These are phyloP conservation scores for Gadopsis marmoratus DNA, from an alignment of 2,797 vertebrate species.

Conservation along the genomic window DNA sequence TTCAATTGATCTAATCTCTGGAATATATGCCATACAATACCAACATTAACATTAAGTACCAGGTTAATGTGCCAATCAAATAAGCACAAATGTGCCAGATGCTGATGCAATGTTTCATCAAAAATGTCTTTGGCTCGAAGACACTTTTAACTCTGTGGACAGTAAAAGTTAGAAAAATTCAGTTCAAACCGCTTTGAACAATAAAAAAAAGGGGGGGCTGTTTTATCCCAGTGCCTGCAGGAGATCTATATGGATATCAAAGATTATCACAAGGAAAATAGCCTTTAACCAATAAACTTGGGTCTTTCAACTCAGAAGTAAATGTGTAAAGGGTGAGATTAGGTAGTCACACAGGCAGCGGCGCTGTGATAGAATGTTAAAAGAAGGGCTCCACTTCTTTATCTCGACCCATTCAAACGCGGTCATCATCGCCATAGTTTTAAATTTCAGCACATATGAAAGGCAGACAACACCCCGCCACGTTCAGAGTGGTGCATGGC, in stretches of 20 bases:
- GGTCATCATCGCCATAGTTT: slow-evolving; percentile 48
- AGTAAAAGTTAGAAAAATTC: no score
- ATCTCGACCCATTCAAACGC: slow-evolving; percentile 64
- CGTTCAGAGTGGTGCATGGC: slow-evolving; percentile 33
- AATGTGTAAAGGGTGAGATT: slow-evolving; percentile 51
- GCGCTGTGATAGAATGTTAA: slow-evolving; percentile 43
- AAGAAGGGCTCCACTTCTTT: slow-evolving; percentile 53
- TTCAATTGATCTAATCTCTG: background rate
- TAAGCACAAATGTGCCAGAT: background rate
- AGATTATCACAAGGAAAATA: slow-evolving; percentile 55
- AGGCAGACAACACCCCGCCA: slow-evolving; percentile 47
- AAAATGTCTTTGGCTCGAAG: slow-evolving; percentile 3
- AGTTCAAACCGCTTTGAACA: slow-evolving; percentile 17
- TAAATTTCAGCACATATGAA: slow-evolving; percentile 60
- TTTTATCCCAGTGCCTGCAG: slow-evolving; percentile 39
- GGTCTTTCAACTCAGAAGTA: slow-evolving; percentile 38
- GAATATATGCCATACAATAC: background rate
- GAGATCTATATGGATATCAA: slow-evolving; percentile 46
- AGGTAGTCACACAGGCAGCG: slow-evolving; percentile 35
- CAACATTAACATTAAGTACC: background rate
- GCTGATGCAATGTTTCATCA: background rate
- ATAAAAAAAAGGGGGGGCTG: background rate
- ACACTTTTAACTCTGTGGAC: no score
- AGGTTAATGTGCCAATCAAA: background rate
- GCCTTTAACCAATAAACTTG: slow-evolving; percentile 46